phyloP scores from a whole-genome alignment of 37 sponge, comb jelly and placozoan species.

The Hormiphora californensis region DNA sequence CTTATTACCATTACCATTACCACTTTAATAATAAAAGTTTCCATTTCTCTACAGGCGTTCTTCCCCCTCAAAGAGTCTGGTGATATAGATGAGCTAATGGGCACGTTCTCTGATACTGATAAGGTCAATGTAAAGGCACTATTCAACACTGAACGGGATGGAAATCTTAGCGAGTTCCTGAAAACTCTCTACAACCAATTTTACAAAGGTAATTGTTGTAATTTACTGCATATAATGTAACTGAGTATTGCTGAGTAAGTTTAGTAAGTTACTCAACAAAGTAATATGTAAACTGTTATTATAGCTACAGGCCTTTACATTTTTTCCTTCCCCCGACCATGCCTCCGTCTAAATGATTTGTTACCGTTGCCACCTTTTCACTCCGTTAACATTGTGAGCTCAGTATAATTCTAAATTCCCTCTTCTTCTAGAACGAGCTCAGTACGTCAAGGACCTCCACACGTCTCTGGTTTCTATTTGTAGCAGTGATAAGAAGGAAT shows the following conservation, averaged over 20 bases:
- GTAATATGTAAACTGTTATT: too few relatives aligned
- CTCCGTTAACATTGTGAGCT: too few relatives aligned
- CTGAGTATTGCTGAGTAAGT: too few relatives aligned
- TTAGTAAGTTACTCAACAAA: too few relatives aligned
- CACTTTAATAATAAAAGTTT: not conserved
- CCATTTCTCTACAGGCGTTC: not conserved
- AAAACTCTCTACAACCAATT: conserved; percentile 23
- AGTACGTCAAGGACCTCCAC: conserved; percentile 23
- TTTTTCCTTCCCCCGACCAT: too few relatives aligned
- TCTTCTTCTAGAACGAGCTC: not conserved
- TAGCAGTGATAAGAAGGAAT: conserved; percentile 20
- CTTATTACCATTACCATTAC: too few relatives aligned
- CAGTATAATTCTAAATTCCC: too few relatives aligned
- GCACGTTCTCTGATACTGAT: not conserved
- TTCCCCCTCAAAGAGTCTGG: conserved; percentile 9
- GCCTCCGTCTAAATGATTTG: too few relatives aligned
- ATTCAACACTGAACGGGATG: not conserved
- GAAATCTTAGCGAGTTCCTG: not conserved
- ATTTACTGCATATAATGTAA: too few relatives aligned
- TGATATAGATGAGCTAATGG: not conserved
- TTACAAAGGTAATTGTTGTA: not conserved
- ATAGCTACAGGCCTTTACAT: too few relatives aligned
- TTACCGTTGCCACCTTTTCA: too few relatives aligned
- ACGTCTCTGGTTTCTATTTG: not conserved
- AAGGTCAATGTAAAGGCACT: not conserved